Percentiles rank a stretch among this genome's conserved stretches.
phyloP scores from a whole-genome alignment of 2,888 invertebrate species.

The Clanis bilineata region DNA sequence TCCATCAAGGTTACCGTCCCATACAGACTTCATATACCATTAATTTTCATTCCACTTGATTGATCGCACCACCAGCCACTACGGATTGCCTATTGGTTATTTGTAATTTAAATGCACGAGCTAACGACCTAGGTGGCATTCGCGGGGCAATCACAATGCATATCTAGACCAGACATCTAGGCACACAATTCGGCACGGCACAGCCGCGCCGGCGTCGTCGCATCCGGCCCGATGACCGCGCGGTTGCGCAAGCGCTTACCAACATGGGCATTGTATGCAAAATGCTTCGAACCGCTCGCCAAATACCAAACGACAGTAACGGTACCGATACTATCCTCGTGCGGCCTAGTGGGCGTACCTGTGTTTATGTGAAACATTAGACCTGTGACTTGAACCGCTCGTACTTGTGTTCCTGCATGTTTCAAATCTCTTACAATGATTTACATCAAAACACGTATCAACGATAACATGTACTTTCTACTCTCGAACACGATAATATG shows the following conservation, averaged over 20 bases:
- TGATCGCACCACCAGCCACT: too few relatives aligned
- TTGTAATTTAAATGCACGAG: neutral
- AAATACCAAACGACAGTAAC: slow-evolving; percentile 62
- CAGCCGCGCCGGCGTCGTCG: slow-evolving; percentile 55
- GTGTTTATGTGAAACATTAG: neutral
- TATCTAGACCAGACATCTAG: slow-evolving; percentile 55
- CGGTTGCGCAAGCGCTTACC: slow-evolving; percentile 68
- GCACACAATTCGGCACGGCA: slow-evolving; percentile 54
- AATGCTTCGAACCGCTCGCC: slow-evolving; percentile 58
- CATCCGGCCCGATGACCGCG: slow-evolving; percentile 71
- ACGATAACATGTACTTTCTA: neutral
- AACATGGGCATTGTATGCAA: slow-evolving; percentile 80
- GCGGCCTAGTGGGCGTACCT: slow-evolving; percentile 17
- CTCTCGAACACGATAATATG: neutral
- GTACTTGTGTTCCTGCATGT: neutral
- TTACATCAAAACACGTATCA: neutral
- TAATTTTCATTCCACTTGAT: neutral
- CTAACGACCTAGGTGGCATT: slow-evolving; percentile 11
- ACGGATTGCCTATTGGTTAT: neutral
- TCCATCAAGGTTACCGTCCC: slow-evolving; percentile 34
- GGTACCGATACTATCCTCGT: slow-evolving; percentile 41
- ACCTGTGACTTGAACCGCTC: neutral
- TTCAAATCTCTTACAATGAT: neutral
- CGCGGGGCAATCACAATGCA: slow-evolving; percentile 24
- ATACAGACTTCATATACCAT: neutral